Conservation (phyloP, 2,113 vertebrate genomes). For the Plectropomus leopardus region DNA sequence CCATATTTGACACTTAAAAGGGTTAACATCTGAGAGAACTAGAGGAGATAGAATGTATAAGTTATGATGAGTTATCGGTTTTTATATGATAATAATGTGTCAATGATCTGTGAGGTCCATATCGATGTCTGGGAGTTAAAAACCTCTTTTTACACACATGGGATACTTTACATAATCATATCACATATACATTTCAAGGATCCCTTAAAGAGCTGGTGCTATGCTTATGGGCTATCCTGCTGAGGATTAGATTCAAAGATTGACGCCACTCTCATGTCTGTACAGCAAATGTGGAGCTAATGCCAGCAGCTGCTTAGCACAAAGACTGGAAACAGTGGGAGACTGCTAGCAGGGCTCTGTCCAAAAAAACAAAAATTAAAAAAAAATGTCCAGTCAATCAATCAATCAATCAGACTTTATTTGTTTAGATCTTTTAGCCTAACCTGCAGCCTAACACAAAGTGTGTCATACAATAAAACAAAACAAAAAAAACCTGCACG, state of each 20-base stretch:
- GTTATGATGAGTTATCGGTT: no score
- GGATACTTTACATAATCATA: background rate
- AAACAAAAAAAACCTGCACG: no score
- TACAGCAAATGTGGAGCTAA: background rate
- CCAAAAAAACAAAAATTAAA: no score
- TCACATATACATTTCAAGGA: background rate
- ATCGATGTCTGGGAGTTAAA: background rate
- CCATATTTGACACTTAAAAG: background rate
- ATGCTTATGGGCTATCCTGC: background rate
- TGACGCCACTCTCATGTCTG: background rate
- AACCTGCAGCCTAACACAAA: no score
- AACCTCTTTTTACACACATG: background rate
- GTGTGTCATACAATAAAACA: no score
- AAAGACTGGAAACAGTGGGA: background rate
- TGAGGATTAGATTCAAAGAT: background rate
- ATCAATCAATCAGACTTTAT: no score
- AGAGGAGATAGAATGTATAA: slow-evolving; percentile 7
- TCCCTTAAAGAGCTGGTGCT: no score
- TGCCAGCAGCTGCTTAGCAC: background rate
- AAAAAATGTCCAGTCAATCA: no score
- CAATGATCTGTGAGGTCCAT: background rate
- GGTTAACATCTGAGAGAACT: background rate
- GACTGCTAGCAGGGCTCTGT: background rate
- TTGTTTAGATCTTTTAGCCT: no score
- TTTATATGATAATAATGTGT: background rate